phyloP scores from a whole-genome alignment of 2,888 invertebrate genomes.

The Drosophila incognita region DNA sequence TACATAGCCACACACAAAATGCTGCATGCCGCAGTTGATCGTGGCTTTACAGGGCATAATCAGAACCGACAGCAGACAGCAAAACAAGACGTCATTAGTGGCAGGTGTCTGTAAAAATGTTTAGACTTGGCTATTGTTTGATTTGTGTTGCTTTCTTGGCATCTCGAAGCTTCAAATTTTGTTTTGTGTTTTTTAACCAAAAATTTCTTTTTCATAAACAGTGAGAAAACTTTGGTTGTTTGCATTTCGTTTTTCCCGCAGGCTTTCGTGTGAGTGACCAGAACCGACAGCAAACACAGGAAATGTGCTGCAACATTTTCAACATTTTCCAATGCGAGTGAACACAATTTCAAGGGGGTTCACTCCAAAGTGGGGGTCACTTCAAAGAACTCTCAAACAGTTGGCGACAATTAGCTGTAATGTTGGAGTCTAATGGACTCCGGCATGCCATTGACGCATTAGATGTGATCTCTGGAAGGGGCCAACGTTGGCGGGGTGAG shows the following conservation, averaged over 20 bases:
- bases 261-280: slow-evolving; percentile 17
- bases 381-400: slow-evolving; percentile 55
- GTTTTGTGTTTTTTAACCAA: slow-evolving; percentile 19
- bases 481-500: background rate
- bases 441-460: slow-evolving; percentile 72
- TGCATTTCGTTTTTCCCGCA: slow-evolving; percentile 31
- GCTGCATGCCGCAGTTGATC: slow-evolving; percentile 8
- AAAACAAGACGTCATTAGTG: slow-evolving; percentile 78
- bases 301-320: slow-evolving; percentile 61
- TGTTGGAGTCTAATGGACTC: slow-evolving; percentile 50
- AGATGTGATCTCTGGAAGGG: slow-evolving; percentile 30
- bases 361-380: slow-evolving; percentile 47
- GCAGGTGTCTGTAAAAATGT: slow-evolving; percentile 81
- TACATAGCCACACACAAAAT: background rate
- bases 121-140: slow-evolving; percentile 75
- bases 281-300: slow-evolving; percentile 64
- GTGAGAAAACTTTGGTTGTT: slow-evolving; percentile 44
- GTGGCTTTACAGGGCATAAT: slow-evolving; percentile 19
- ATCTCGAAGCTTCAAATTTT: slow-evolving; percentile 24
- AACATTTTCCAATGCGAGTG: slow-evolving; percentile 29
- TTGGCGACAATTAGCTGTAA: slow-evolving; percentile 68
- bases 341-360: slow-evolving; percentile 10
- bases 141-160: slow-evolving; percentile 62
- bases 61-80: slow-evolving; percentile 46
- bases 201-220: slow-evolving; percentile 73